A percentile compares a stretch with the other conserved stretches of the same genome.
Conservation (phyloP, 2,888 invertebrate species). For the Pilophorus perplexus region DNA sequence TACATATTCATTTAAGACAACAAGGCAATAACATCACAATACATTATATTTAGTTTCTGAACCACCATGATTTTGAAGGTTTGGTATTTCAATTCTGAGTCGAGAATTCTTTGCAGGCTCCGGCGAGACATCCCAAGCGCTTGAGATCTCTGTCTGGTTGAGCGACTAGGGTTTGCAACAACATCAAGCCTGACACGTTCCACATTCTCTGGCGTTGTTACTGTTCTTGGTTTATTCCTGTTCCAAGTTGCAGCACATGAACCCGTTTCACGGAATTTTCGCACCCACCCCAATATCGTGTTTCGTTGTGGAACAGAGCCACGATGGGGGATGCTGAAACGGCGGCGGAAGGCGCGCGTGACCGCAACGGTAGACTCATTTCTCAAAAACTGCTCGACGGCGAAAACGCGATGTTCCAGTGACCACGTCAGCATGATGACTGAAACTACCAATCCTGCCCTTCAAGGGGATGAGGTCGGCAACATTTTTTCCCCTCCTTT, state of each 20-base stretch:
- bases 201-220: conserved; percentile 16
- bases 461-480: neutral
- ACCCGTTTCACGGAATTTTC: conserved; percentile 32
- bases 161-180: conserved; percentile 25
- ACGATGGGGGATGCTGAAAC: neutral
- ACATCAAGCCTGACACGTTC: conserved; percentile 27
- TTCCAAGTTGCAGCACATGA: conserved; percentile 29
- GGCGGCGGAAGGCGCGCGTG: neutral
- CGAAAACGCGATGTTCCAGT: too few species aligned
- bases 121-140: conserved; percentile 26
- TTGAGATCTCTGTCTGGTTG: conserved; percentile 12
- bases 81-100: conserved; percentile 41
- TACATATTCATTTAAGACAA: too few species aligned
- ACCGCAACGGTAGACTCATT: conserved; percentile 12
- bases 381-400: neutral
- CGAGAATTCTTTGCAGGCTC: conserved; percentile 36
- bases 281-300: conserved; percentile 2
- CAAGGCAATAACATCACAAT: too few species aligned
- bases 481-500: neutral
- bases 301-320: too few species aligned
- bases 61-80: conserved; percentile 42
- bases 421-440: neutral
- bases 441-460: neutral
- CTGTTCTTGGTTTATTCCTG: conserved; percentile 10
- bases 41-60: too few species aligned